Percentiles rank a stretch among this genome's conserved stretches.
These are phyloP conservation scores for Shargacucullia verbasci DNA, from an alignment of 2,888 invertebrate genomes.

Conservation along the genomic window DNA sequence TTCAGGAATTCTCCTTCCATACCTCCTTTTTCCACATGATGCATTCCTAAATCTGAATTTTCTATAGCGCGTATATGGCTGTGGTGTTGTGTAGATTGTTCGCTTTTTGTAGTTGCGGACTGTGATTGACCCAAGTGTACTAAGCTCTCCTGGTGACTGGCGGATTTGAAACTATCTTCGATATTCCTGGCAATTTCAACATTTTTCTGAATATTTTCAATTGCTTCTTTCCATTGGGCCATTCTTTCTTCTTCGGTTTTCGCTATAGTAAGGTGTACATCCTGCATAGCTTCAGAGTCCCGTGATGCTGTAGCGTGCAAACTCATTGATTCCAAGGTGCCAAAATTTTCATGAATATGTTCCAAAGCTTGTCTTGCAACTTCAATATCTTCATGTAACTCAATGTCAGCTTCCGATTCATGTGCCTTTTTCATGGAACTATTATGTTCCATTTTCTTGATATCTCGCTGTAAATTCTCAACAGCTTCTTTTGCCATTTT, in stretches of 20 bases:
- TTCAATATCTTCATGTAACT: conserved; percentile 77
- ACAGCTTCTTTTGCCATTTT: conserved; percentile 80
- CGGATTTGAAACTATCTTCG: conserved; percentile 74
- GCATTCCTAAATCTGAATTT: conserved; percentile 22
- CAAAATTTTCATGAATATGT: conserved; percentile 73
- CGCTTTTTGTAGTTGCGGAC: conserved; percentile 17
- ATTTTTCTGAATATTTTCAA: conserved; percentile 73
- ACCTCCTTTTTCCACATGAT: conserved; percentile 17
- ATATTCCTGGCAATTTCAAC: conserved; percentile 75
- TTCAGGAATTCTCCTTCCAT: conserved; percentile 1
- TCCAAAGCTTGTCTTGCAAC: conserved; percentile 74
- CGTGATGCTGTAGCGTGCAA: conserved; percentile 60
- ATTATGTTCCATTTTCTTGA: conserved; percentile 69
- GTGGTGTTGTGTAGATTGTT: conserved; percentile 10
- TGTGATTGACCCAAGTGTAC: conserved; percentile 39
- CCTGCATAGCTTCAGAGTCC: conserved; percentile 59
- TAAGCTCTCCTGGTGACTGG: conserved; percentile 32
- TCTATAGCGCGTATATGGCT: conserved; percentile 41
- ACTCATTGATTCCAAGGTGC: conserved; percentile 69
- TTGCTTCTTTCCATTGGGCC: conserved; percentile 78
- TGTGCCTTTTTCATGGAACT: conserved; percentile 56
- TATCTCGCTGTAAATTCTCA: conserved; percentile 75
- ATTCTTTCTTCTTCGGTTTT: conserved; percentile 72
- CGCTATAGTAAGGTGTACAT: conserved; percentile 55
- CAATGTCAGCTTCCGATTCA: conserved; percentile 62